A percentile compares a stretch with the other conserved stretches of the same genome.
phyloP scores from a whole-genome alignment of 2,888 invertebrate species.

The Vesta saturnalis region DNA sequence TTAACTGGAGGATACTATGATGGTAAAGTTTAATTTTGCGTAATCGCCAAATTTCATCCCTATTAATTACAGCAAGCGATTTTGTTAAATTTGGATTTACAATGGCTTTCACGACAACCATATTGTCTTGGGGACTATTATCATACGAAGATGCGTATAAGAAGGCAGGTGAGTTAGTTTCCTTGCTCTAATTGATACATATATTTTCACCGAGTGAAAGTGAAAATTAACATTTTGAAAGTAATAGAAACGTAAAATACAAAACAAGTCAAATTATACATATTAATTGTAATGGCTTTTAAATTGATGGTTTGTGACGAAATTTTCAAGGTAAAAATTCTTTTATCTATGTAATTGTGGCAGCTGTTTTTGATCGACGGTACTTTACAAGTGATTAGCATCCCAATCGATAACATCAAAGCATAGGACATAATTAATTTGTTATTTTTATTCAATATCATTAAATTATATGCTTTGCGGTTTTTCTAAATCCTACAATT shows the following conservation, averaged over 20 bases:
- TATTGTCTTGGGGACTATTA: conserved; percentile 66
- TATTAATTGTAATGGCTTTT: neutral
- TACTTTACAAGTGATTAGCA: too few relatives aligned
- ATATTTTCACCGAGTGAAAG: conserved; percentile 1
- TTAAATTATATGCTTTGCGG: too few relatives aligned
- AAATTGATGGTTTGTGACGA: neutral
- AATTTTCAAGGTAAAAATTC: neutral
- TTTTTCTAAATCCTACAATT: too few relatives aligned
- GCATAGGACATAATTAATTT: too few relatives aligned
- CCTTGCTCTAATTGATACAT: neutral
- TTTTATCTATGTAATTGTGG: too few relatives aligned
- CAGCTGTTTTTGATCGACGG: too few relatives aligned
- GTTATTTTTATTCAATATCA: too few relatives aligned
- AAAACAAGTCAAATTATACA: neutral
- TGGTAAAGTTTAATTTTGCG: conserved; percentile 56
- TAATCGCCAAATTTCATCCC: neutral
- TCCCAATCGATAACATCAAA: too few relatives aligned
- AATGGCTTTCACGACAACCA: conserved; percentile 66
- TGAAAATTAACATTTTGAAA: neutral
- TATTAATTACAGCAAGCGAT: conserved; percentile 62
- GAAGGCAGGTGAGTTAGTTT: conserved; percentile 55
- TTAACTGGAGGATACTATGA: conserved; percentile 69
- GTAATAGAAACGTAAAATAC: neutral
- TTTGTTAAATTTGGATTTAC: conserved; percentile 69
- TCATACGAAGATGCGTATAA: conserved; percentile 64